Evolutionary conservation across 1,140 invertebrate species (phyloP).

Genomic region (Luehdorfia chinensis): DNA sequence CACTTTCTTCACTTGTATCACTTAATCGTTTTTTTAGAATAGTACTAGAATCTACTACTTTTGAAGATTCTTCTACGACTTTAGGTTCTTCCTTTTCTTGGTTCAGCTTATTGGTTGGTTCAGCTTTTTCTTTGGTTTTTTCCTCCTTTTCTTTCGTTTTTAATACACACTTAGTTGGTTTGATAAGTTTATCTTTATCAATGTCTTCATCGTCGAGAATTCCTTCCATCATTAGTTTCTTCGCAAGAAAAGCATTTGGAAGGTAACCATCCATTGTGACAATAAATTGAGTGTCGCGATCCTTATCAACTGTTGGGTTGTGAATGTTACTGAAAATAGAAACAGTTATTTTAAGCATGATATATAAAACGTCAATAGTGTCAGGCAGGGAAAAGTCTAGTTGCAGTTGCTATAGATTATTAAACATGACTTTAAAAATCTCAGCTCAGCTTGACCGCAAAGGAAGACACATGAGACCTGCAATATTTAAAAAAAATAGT

Average conservation of each 20-base stretch:
- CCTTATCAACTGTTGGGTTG: slow-evolving; percentile 55
- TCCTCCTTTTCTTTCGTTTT: slow-evolving; percentile 33
- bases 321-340: slow-evolving; percentile 61
- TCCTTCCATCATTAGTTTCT: slow-evolving; percentile 69
- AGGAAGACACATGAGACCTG: no score
- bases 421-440: no score
- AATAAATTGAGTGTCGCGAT: slow-evolving; percentile 78
- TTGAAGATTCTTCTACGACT: neutral
- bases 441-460: no score
- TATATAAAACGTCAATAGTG: slow-evolving; percentile 1
- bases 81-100: neutral
- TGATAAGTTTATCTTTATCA: slow-evolving; percentile 17
- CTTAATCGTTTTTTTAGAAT: slow-evolving; percentile 42
- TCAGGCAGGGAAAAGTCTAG: no score
- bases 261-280: slow-evolving; percentile 81
- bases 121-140: slow-evolving; percentile 29
- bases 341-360: slow-evolving; percentile 19
- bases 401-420: no score
- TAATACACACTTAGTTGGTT: slow-evolving; percentile 8
- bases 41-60: neutral
- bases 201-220: slow-evolving; percentile 52
- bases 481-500: no score
- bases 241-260: slow-evolving; percentile 71
- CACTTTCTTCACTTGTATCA: slow-evolving; percentile 51
- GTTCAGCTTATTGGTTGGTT: no score